These are phyloP conservation scores for Pachycephala philippinensis DNA, from an alignment of 2,113 vertebrate genomes.

Conservation along the genomic window DNA sequence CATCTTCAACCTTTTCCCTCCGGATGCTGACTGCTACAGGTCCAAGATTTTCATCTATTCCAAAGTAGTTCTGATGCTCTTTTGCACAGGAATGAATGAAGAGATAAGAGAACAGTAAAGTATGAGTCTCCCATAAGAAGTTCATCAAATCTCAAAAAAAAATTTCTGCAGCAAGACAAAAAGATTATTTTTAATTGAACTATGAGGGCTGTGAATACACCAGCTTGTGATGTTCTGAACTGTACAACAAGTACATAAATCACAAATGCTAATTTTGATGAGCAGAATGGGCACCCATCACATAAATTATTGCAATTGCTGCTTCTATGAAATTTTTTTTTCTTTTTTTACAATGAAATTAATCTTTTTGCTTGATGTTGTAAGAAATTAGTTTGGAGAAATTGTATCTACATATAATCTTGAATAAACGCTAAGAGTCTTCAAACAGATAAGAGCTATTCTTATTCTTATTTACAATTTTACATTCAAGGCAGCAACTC, in stretches of 20 bases:
- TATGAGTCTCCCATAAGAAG: background rate
- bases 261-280: background rate
- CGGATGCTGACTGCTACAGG: constrained; percentile 94
- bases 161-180: background rate
- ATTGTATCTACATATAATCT: background rate
- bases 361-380: background rate
- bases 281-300: background rate
- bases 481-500: background rate
- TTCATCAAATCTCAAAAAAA: background rate
- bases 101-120: background rate
- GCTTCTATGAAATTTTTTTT: background rate
- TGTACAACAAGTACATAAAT: background rate
- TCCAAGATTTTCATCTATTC: constrained; percentile 92
- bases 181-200: background rate
- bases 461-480: background rate
- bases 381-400: background rate
- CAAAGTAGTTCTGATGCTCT: constrained; percentile 99
- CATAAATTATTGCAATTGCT: background rate
- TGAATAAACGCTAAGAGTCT: background rate
- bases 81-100: background rate
- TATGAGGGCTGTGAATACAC: background rate
- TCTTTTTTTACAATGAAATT: background rate
- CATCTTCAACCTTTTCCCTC: constrained; percentile 90
- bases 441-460: background rate
- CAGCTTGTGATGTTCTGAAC: background rate